phyloP scores from a whole-genome alignment of 1,140 invertebrate species.

The Drosophila watanabei region DNA sequence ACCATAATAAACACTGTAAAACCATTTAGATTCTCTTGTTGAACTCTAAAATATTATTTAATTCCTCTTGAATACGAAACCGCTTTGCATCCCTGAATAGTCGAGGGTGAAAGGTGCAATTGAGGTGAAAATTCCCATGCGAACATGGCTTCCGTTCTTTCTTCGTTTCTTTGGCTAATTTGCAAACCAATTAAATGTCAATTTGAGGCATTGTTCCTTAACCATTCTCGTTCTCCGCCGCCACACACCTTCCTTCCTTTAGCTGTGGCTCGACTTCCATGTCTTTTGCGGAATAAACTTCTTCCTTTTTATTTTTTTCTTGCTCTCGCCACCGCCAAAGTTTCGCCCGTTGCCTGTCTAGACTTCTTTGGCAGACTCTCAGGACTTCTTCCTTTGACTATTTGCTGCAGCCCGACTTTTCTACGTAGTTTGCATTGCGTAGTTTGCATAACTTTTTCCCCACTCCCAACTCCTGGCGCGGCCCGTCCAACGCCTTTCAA shows the following conservation, averaged over 20 bases:
- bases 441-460: conserved; percentile 76
- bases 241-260: neutral
- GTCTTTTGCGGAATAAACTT: conserved; percentile 23
- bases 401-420: conserved; percentile 46
- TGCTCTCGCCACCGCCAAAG: conserved; percentile 54
- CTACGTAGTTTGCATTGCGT: conserved; percentile 70
- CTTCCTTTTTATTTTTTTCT: conserved; percentile 22
- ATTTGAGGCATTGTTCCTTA: conserved; percentile 79
- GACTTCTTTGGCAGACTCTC: conserved; percentile 56
- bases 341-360: conserved; percentile 65
- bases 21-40: neutral
- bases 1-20: neutral
- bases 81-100: conserved; percentile 27
- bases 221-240: conserved; percentile 1
- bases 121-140: conserved; percentile 51
- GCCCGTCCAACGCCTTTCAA: conserved; percentile 6
- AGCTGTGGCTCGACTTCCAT: neutral
- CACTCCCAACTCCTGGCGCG: conserved; percentile 4
- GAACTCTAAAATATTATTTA: neutral
- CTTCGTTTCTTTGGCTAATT: conserved; percentile 67
- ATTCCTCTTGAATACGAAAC: neutral
- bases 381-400: conserved; percentile 52
- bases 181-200: conserved; percentile 85
- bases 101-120: conserved; percentile 10
- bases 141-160: conserved; percentile 30